Evolutionary conservation across 1,140 invertebrate species (phyloP).

Genomic region (Drosophila ficusphila): DNA sequence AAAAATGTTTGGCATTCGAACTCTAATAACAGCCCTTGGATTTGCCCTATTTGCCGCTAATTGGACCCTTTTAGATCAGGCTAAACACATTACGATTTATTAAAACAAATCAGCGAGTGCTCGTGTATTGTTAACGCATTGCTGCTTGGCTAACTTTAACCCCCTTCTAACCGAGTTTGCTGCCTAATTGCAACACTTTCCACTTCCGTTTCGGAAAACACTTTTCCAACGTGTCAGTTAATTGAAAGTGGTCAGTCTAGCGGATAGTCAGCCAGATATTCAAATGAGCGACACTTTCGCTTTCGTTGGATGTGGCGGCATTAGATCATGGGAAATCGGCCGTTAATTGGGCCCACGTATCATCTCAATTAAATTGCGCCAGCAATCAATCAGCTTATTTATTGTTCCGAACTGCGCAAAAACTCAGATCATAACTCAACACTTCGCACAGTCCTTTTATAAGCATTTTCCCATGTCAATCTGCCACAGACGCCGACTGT

Average conservation of each 20-base stretch:
- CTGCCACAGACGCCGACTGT: conserved; percentile 54
- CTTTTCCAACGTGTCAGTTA: conserved; percentile 23
- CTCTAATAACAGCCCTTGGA: conserved; percentile 54
- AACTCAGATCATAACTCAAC: conserved; percentile 43
- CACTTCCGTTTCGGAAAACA: conserved; percentile 63
- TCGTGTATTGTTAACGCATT: conserved; percentile 31
- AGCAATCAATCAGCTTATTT: conserved; percentile 64
- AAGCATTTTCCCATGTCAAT: conserved; percentile 79
- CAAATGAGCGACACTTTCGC: conserved; percentile 60
- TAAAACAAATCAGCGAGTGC: conserved; percentile 38
- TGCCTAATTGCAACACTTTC: conserved; percentile 74
- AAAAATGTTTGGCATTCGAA: conserved; percentile 63
- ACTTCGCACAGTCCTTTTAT: conserved; percentile 73
- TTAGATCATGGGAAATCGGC: conserved; percentile 33
- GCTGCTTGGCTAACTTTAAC: conserved; percentile 53
- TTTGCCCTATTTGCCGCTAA: conserved; percentile 71
- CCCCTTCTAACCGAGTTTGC: neutral
- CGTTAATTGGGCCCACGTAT: conserved; percentile 40
- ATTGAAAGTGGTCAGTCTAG: conserved; percentile 65
- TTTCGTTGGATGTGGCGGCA: conserved; percentile 36
- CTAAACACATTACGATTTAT: conserved; percentile 57
- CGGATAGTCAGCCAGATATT: conserved; percentile 37
- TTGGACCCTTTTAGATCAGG: conserved; percentile 68
- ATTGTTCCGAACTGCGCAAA: conserved; percentile 36
- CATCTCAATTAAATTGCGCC: conserved; percentile 38